phyloP scores from a whole-genome alignment of 1,140 invertebrate species.

The Drosophila auraria region DNA sequence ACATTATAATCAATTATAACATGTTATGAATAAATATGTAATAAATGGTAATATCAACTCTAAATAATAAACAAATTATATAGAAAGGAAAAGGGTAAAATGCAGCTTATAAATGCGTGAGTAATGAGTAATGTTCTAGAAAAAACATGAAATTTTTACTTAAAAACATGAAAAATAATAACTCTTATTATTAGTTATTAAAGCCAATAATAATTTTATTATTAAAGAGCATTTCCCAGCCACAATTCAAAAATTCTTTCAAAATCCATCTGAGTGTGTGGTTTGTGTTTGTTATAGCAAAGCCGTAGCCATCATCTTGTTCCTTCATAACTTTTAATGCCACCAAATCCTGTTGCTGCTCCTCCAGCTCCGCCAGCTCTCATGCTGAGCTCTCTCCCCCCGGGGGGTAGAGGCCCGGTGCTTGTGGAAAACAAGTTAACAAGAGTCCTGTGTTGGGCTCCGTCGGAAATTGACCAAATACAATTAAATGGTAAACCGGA shows the following conservation, averaged over 20 bases:
- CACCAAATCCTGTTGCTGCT: conserved; percentile 58
- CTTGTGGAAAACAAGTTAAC: conserved; percentile 61
- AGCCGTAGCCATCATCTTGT: conserved; percentile 76
- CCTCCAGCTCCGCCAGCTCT: conserved; percentile 2
- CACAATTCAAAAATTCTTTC: background rate
- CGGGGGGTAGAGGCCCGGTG: background rate
- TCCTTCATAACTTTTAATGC: conserved; percentile 81
- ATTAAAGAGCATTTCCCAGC: background rate
- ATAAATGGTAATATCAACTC: too few species aligned
- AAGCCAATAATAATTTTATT: too few species aligned
- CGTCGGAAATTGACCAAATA: conserved; percentile 72
- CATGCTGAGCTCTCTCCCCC: conserved; percentile 30
- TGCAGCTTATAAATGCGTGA: too few species aligned
- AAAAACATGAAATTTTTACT: too few species aligned
- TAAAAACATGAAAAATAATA: too few species aligned
- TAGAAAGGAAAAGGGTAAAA: too few species aligned
- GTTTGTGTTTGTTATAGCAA: conserved; percentile 54
- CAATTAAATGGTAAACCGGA: conserved; percentile 66
- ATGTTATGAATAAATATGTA: too few species aligned
- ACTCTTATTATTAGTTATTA: too few species aligned
- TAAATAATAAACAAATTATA: too few species aligned
- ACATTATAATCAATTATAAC: too few species aligned
- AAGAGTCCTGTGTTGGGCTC: conserved; percentile 20
- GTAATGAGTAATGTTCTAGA: too few species aligned
- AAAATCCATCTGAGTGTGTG: conserved; percentile 11